These are phyloP conservation scores for Coranthus polyacanthus DNA, from an alignment of 2,797 vertebrate genomes.

Conservation along the genomic window DNA sequence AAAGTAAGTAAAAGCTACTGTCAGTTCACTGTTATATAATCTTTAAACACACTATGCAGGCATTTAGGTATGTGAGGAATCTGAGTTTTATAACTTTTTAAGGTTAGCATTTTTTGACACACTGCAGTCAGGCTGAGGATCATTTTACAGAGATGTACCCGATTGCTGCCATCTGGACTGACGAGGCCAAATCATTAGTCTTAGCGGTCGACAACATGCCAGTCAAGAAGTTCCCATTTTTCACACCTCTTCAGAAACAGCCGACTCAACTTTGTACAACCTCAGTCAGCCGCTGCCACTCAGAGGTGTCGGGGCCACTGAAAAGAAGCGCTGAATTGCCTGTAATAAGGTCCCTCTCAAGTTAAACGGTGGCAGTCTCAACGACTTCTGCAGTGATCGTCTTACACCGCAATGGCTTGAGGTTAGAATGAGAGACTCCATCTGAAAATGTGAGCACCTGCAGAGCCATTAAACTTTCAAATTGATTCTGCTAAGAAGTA, in stretches of 20 bases:
- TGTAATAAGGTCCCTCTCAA: slow-evolving; percentile 42
- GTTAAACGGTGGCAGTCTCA: slow-evolving; percentile 26
- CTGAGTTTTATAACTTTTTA: slow-evolving; percentile 31
- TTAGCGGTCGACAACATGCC: slow-evolving; percentile 11
- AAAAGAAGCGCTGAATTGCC: slow-evolving; percentile 42
- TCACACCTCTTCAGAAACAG: slow-evolving; percentile 29
- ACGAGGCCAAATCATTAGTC: slow-evolving; percentile 35
- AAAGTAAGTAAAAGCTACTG: slow-evolving; percentile 1
- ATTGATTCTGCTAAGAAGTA: slow-evolving; percentile 39
- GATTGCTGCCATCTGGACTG: slow-evolving; percentile 22
- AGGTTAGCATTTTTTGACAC: slow-evolving; percentile 42
- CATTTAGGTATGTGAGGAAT: background rate
- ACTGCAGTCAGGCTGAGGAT: slow-evolving; percentile 49
- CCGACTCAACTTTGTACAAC: slow-evolving; percentile 11
- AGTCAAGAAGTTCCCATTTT: slow-evolving; percentile 18
- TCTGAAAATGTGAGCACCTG: slow-evolving; percentile 43
- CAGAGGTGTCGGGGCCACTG: slow-evolving; percentile 5
- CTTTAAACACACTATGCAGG: slow-evolving; percentile 28
- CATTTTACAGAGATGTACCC: slow-evolving; percentile 51
- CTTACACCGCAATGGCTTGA: slow-evolving; percentile 35
- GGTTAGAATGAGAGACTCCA: slow-evolving; percentile 44
- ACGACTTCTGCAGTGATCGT: slow-evolving; percentile 31
- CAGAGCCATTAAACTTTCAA: slow-evolving; percentile 48
- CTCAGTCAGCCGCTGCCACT: slow-evolving; percentile 4
- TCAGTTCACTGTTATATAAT: slow-evolving; percentile 17